Conservation (phyloP, 1,140 invertebrate species). For the Tetramorium alpestre region DNA sequence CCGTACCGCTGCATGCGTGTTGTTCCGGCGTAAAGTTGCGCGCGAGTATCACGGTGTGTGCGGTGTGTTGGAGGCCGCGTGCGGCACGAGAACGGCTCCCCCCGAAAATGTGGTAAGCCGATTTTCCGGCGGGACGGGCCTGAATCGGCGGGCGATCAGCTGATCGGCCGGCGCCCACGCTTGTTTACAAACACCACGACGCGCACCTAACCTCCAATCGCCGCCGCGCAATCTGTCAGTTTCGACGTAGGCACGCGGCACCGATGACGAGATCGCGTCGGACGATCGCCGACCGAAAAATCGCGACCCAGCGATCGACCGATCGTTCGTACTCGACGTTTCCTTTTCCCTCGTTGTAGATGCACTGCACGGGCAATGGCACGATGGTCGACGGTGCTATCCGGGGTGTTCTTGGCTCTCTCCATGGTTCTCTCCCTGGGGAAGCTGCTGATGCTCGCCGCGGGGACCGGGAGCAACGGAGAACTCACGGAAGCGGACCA, state of each 20-base stretch:
- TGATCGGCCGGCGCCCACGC: slow-evolving; percentile 26
- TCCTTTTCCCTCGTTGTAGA: slow-evolving; percentile 62
- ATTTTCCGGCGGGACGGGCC: neutral
- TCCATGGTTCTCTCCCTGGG: slow-evolving; percentile 84
- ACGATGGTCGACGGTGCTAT: slow-evolving; percentile 85
- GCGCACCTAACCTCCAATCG: slow-evolving; percentile 64
- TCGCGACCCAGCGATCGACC: neutral
- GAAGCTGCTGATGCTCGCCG: slow-evolving; percentile 83
- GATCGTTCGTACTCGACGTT: neutral
- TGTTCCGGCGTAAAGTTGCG: slow-evolving; percentile 44
- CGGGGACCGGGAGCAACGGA: slow-evolving; percentile 83
- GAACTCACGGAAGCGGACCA: slow-evolving; percentile 88
- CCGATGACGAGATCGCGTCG: neutral
- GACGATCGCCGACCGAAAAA: neutral
- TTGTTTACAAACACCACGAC: slow-evolving; percentile 76
- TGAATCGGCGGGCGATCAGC: neutral
- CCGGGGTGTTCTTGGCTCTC: slow-evolving; percentile 83
- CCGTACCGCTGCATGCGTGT: slow-evolving; percentile 47
- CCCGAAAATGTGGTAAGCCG: slow-evolving; percentile 70
- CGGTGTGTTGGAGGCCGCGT: neutral
- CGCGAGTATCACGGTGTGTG: slow-evolving; percentile 5
- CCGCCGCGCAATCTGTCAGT: slow-evolving; percentile 42
- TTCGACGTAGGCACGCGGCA: neutral
- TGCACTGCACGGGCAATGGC: slow-evolving; percentile 81
- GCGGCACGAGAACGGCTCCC: neutral